Evolutionary conservation across 2,113 vertebrate genomes (phyloP), one percentile per base, ranked within the genome.

Genomic region (Apodemus sylvaticus): DNA sequence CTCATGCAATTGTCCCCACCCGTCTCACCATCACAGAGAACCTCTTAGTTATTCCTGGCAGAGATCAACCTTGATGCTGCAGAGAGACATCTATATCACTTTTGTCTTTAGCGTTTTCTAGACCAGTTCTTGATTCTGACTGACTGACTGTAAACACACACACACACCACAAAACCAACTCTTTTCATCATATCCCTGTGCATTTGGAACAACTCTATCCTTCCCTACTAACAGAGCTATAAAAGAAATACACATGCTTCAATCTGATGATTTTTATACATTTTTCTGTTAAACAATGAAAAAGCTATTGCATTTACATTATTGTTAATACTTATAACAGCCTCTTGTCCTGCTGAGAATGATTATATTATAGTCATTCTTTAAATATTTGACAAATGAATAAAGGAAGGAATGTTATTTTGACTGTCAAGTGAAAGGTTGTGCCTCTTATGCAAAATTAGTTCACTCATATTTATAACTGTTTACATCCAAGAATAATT

Each of bases 381-480:
- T 94, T 89, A 91, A 82, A 62, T 70, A 86, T 17, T 92, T 93
- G 36, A 71, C 73, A 42, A 95, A 86, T 70, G 36, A 95, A 91
- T 94, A 88, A 90, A 73, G 12, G 48, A 90, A 96, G 17, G 42
- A 93, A 58, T 34, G 29, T 6, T 94, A 90, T 93, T 93, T 95
- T 64, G 51, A 85, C 51, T 53, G 48, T 71, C 55, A 90, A 93
- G 22, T 95, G 90, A 55, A 86, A 95, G 62, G 85, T 20, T 53
- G 89, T 89, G 34, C 17, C 11, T 94, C 85, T 95, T 70, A 64
- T 42, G 53, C 70, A 86, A 87, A 91, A 86, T 82, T 24, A 76
- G 36, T 60, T 24, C 36, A 62, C 3, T 66, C 36, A 89, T 86
- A 62, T 78, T 17, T 93, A 79, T 92, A 42, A 74, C 68, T 78